phyloP scores from a whole-genome alignment of 2,797 vertebrate species.

The Pitangus sulphuratus region DNA sequence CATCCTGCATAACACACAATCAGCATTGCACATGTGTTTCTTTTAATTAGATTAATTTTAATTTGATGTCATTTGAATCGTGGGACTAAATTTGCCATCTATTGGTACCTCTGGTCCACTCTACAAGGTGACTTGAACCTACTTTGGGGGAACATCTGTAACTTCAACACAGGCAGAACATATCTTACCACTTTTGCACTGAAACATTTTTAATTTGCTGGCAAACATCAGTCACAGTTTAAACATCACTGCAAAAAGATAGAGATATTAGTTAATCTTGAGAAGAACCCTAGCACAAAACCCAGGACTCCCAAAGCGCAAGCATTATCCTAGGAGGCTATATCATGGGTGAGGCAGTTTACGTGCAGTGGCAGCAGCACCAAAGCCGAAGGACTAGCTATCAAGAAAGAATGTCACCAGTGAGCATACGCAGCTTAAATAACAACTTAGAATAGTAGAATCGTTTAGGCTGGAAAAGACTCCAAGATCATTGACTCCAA shows the following conservation, averaged over 20 bases:
- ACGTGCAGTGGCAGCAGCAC: fast-evolving
- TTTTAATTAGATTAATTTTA: not conserved
- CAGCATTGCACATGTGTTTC: not conserved
- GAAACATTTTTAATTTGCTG: not conserved
- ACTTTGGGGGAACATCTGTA: not conserved
- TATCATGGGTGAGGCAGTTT: not conserved
- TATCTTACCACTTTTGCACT: not conserved
- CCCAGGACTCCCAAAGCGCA: not conserved
- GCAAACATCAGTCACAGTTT: not conserved
- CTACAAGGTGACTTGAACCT: not conserved
- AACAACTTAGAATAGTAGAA: not conserved
- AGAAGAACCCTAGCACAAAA: not conserved
- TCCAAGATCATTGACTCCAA: not conserved
- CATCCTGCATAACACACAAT: not conserved
- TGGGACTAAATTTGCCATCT: not conserved
- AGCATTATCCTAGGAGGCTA: not conserved
- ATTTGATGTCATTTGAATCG: not conserved
- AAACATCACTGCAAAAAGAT: not conserved
- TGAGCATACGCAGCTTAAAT: too few species aligned
- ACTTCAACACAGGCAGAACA: not conserved
- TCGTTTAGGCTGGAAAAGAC: not conserved
- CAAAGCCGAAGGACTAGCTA: fast-evolving
- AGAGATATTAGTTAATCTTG: not conserved
- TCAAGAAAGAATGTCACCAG: not conserved
- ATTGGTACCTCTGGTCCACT: not conserved